Evolutionary conservation across 2,797 vertebrate species (phyloP), one percentile per base, ranked within the genome.

Genomic region (Micropoecilia bifurca): DNA sequence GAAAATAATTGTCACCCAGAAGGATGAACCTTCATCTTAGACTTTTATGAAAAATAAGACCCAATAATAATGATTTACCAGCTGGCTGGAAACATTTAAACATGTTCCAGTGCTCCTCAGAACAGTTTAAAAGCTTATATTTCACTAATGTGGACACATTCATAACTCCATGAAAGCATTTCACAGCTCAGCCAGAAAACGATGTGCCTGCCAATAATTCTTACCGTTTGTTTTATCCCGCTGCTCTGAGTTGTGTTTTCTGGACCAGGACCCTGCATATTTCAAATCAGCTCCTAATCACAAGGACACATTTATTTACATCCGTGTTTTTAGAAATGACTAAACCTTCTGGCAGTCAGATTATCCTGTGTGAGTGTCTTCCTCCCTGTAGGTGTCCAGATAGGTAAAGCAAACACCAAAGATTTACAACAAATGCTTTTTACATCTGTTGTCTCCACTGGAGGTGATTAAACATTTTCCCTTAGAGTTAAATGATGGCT

Each of bases 1-100:
- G 80, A 81, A 76, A 33, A 47, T 73, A 76, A 20, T 28, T 57
- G 30, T 78, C 55, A 53, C 69, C 59, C 75, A 72, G 73, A 53
- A 81, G 39, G 73, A 88, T 71, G 20, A 45, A 41, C 71, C 55
- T 79, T 83, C 43, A 80, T 77, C 80, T 76, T 57, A 73, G 87
- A 83, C 57, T 81, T 84, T 72, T 71, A 63, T 22, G 78, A 81
- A 79, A 85, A 88, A 87, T 80, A 88, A 77, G 84, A 71, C 25
- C 76, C 50, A 79, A 82, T 90, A 86, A 89, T 76, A 83, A 83
- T 88, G 89, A 92, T 92, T 91, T 90, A 93, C 77, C 80, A 80
- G 63, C 86, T 90, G 88, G 86, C 83, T 76, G 28, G 63, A 83
- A 80, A 81, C 78, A 81, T 59, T 80, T 87, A 76, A 74, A 77